A percentile compares a stretch with the other conserved stretches of the same genome.
phyloP scores from a whole-genome alignment of 2,888 invertebrate genomes.

The Pristionchus arcanus region DNA sequence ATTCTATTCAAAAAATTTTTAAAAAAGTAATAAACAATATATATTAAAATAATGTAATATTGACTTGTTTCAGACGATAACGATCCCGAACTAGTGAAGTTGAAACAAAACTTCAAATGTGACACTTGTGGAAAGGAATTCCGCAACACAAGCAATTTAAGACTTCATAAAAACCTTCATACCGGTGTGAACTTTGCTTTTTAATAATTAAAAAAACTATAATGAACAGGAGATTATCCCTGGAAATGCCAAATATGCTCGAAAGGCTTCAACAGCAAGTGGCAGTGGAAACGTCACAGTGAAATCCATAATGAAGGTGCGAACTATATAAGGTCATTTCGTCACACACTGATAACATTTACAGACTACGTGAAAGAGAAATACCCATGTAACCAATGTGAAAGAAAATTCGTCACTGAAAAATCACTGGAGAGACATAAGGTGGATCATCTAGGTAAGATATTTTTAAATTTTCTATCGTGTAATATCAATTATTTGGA shows the following conservation, averaged over 20 bases:
- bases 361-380: not conserved
- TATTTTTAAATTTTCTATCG: no score
- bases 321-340: no score
- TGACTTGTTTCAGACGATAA: not conserved
- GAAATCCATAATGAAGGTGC: not conserved
- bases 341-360: no score
- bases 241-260: not conserved
- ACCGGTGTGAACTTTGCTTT: not conserved
- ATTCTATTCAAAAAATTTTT: no score
- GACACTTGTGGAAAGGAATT: not conserved
- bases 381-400: not conserved
- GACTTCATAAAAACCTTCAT: not conserved
- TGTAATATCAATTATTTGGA: not conserved
- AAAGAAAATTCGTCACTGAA: not conserved
- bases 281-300: not conserved
- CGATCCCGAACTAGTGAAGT: not conserved
- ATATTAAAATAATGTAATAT: no score
- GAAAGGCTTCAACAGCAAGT: not conserved
- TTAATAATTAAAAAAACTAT: not conserved
- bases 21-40: no score
- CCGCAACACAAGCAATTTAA: not conserved
- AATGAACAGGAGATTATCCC: not conserved
- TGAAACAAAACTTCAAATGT: not conserved
- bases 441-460: not conserved
- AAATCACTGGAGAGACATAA: not conserved